Evolutionary conservation across 2,888 invertebrate genomes (phyloP).

Genomic region (Proisotoma minuta): DNA sequence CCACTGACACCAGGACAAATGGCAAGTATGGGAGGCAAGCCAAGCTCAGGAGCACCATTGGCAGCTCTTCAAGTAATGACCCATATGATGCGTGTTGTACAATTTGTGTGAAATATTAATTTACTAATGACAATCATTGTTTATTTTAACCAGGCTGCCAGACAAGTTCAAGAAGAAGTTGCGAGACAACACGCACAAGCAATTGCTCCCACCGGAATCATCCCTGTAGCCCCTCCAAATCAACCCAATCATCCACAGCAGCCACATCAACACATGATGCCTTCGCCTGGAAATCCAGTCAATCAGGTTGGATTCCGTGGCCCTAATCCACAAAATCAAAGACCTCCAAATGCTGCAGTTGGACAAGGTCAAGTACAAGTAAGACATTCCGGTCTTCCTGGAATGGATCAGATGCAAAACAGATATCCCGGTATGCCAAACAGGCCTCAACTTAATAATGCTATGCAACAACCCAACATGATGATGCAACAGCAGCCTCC

Average conservation of each 20-base stretch:
- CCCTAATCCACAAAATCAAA: conserved; percentile 41
- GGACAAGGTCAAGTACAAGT: conserved; percentile 28
- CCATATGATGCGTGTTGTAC: neutral
- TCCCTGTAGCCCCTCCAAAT: conserved; percentile 39
- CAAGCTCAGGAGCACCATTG: conserved; percentile 46
- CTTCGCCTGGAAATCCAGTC: conserved; percentile 48
- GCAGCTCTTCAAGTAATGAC: conserved; percentile 45
- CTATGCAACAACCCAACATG: conserved; percentile 34
- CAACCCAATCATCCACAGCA: conserved; percentile 44
- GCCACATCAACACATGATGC: conserved; percentile 59
- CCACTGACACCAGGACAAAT: conserved; percentile 33
- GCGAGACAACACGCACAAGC: conserved; percentile 77
- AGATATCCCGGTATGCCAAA: conserved; percentile 52
- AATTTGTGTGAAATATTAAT: neutral
- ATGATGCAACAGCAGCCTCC: conserved; percentile 40
- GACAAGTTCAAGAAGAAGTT: conserved; percentile 79
- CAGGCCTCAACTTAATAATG: conserved; percentile 48
- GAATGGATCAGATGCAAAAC: conserved; percentile 54
- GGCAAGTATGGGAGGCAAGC: conserved; percentile 42
- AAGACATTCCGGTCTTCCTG: conserved; percentile 45
- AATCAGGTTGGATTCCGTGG: conserved; percentile 33
- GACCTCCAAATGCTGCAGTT: conserved; percentile 28
- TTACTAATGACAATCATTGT: neutral
- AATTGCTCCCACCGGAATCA: conserved; percentile 60
- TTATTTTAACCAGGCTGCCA: conserved; percentile 38